Percentiles rank a stretch among this genome's conserved stretches.
These are phyloP conservation scores for Teinopalpus imperialis DNA, from an alignment of 2,888 invertebrate species.

Conservation along the genomic window DNA sequence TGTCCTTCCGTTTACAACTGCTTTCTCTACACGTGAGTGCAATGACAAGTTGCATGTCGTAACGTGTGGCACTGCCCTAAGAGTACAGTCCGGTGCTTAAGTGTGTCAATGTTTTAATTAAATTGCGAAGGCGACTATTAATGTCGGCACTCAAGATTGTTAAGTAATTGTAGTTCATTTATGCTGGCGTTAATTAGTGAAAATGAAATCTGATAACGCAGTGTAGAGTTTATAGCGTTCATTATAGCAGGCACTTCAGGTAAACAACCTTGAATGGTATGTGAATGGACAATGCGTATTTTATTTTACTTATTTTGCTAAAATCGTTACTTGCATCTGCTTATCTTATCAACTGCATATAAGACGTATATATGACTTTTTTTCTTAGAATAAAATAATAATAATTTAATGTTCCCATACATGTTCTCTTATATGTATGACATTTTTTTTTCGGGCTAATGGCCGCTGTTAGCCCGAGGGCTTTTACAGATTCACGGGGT, in stretches of 20 bases:
- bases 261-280: conserved; percentile 20
- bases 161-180: conserved; percentile 24
- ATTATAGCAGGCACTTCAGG: conserved; percentile 14
- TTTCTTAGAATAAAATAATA: too few relatives aligned
- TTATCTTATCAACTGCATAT: too few relatives aligned
- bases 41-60: conserved; percentile 41
- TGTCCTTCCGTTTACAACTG: conserved; percentile 59
- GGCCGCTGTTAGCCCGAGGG: too few relatives aligned
- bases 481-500: too few relatives aligned
- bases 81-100: conserved; percentile 45
- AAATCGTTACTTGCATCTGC: too few relatives aligned
- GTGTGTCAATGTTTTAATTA: conserved; percentile 61
- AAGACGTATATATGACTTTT: too few relatives aligned
- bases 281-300: conserved; percentile 6
- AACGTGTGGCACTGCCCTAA: conserved; percentile 43
- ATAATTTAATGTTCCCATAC: too few relatives aligned
- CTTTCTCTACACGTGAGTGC: conserved; percentile 71
- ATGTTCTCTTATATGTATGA: too few relatives aligned
- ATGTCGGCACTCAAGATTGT: conserved; percentile 37
- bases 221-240: conserved; percentile 2
- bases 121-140: conserved; percentile 43
- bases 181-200: conserved; percentile 25
- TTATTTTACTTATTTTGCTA: background rate
- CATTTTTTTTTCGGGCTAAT: too few relatives aligned
- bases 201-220: conserved; percentile 26